phyloP scores from a whole-genome alignment of 2,888 invertebrate species.

The Agrypnus murinus region DNA sequence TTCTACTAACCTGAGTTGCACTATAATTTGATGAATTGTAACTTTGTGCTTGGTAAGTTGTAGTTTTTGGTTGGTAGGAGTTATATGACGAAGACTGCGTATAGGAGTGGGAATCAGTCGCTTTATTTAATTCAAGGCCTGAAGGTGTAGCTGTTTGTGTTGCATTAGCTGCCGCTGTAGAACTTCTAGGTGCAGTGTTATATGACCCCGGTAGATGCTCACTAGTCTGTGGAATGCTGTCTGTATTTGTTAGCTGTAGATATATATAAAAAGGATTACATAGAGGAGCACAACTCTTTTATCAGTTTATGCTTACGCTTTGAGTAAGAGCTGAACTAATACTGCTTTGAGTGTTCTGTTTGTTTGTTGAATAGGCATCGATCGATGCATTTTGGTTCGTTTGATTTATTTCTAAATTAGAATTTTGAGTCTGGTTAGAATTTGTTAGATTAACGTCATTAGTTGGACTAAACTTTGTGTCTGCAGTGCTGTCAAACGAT shows the following conservation, averaged over 20 bases:
- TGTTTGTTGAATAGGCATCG: slow-evolving; percentile 69
- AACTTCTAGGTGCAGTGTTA: slow-evolving; percentile 68
- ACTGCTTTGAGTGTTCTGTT: slow-evolving; percentile 68
- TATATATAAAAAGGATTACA: slow-evolving; percentile 4
- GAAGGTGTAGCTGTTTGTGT: slow-evolving; percentile 58
- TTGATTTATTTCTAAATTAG: slow-evolving; percentile 68
- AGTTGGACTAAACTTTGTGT: slow-evolving; percentile 70
- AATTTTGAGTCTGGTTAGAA: slow-evolving; percentile 64
- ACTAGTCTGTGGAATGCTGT: slow-evolving; percentile 69
- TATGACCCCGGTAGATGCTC: slow-evolving; percentile 69
- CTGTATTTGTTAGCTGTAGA: slow-evolving; percentile 67
- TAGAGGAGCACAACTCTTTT: neutral
- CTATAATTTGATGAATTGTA: slow-evolving; percentile 63
- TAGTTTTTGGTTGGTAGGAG: slow-evolving; percentile 67
- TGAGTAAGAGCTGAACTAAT: slow-evolving; percentile 70
- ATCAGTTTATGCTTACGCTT: slow-evolving; percentile 63
- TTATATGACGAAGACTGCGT: slow-evolving; percentile 71
- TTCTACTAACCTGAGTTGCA: slow-evolving; percentile 64
- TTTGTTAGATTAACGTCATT: slow-evolving; percentile 63
- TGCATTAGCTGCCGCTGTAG: slow-evolving; percentile 67
- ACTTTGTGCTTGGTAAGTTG: slow-evolving; percentile 63
- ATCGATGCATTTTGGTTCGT: slow-evolving; percentile 72
- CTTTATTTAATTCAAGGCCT: slow-evolving; percentile 64
- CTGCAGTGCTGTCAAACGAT: slow-evolving; percentile 71
- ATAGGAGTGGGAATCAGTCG: slow-evolving; percentile 68